Evolutionary conservation across 2,797 vertebrate genomes (phyloP).

Genomic region (Hyperoplus immaculatus): DNA sequence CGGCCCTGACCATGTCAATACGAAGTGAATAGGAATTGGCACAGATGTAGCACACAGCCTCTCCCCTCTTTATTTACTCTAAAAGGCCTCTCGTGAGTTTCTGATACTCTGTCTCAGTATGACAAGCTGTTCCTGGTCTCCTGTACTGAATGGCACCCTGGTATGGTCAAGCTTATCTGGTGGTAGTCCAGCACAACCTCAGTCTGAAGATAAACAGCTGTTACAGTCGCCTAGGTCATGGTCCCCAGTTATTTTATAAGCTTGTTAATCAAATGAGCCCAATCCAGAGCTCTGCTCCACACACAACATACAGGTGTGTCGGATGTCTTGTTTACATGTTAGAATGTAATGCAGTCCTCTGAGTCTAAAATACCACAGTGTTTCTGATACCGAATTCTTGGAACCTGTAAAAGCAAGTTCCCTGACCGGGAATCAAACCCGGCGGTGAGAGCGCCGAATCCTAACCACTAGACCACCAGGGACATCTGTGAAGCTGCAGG

Average conservation of each 20-base stretch:
- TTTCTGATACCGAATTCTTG: neutral
- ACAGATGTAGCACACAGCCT: too few species aligned
- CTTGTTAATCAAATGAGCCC: slow-evolving; percentile 16
- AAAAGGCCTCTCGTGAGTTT: neutral
- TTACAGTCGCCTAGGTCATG: neutral
- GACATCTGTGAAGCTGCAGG: slow-evolving; percentile 33
- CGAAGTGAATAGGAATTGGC: neutral
- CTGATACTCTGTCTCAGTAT: neutral
- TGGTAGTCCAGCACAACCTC: neutral
- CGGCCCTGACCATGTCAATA: neutral
- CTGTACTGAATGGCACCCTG: neutral
- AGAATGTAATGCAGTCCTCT: fast-evolving
- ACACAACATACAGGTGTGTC: neutral
- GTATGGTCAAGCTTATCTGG: too few species aligned
- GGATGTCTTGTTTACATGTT: neutral
- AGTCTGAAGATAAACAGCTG: neutral
- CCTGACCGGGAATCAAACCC: slow-evolving; percentile 85
- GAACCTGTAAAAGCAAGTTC: slow-evolving; percentile 46
- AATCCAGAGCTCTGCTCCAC: neutral
- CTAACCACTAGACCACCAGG: slow-evolving; percentile 87
- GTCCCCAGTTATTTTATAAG: slow-evolving; percentile 4
- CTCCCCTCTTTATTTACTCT: neutral
- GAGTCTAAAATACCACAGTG: neutral
- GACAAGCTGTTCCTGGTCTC: neutral
- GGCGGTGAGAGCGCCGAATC: slow-evolving; percentile 83